A percentile compares a stretch with the other conserved stretches of the same genome.
These are phyloP conservation scores for Imbricaverruca yamaguchii DNA, from an alignment of 2,888 invertebrate genomes.

Conservation along the genomic window DNA sequence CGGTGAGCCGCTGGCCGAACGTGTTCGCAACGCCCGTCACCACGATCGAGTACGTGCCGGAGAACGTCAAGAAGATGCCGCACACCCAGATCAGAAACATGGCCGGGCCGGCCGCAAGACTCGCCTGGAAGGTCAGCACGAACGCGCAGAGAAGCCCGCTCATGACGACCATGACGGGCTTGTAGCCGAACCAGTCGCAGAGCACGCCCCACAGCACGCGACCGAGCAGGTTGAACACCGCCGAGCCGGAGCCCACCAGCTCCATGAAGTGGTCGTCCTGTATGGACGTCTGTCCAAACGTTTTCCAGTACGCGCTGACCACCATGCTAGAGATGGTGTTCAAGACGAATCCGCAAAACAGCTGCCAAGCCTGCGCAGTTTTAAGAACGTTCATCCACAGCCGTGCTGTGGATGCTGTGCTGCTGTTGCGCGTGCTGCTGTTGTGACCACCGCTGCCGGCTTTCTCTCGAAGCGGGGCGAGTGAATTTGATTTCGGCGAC, in stretches of 20 bases:
- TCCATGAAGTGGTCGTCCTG: slow-evolving; percentile 46
- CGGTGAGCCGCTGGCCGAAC: slow-evolving; percentile 36
- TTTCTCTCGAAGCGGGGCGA: too few relatives aligned
- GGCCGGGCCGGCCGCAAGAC: slow-evolving; percentile 35
- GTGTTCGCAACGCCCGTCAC: slow-evolving; percentile 40
- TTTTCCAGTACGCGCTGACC: slow-evolving; percentile 42
- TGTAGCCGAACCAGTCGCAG: slow-evolving; percentile 31
- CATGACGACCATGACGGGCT: slow-evolving; percentile 36
- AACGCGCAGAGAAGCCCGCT: slow-evolving; percentile 30
- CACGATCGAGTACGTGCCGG: slow-evolving; percentile 40
- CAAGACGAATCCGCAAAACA: slow-evolving; percentile 40
- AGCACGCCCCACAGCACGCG: slow-evolving; percentile 44
- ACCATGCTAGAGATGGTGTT: slow-evolving; percentile 38
- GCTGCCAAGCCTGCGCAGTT: slow-evolving; percentile 37
- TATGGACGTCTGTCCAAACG: slow-evolving; percentile 44
- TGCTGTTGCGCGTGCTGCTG: too few relatives aligned
- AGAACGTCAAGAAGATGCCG: slow-evolving; percentile 39
- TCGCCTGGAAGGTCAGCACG: slow-evolving; percentile 35
- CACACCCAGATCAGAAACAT: slow-evolving; percentile 39
- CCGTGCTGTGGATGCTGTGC: too few relatives aligned
- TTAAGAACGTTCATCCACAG: slow-evolving; percentile 35
- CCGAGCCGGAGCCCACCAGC: slow-evolving; percentile 43
- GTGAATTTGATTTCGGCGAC: too few relatives aligned
- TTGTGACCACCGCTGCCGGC: too few relatives aligned
- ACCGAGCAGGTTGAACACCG: slow-evolving; percentile 45